Evolutionary conservation across 2,888 invertebrate species (phyloP).

Genomic region (Linnaemya vulpina): DNA sequence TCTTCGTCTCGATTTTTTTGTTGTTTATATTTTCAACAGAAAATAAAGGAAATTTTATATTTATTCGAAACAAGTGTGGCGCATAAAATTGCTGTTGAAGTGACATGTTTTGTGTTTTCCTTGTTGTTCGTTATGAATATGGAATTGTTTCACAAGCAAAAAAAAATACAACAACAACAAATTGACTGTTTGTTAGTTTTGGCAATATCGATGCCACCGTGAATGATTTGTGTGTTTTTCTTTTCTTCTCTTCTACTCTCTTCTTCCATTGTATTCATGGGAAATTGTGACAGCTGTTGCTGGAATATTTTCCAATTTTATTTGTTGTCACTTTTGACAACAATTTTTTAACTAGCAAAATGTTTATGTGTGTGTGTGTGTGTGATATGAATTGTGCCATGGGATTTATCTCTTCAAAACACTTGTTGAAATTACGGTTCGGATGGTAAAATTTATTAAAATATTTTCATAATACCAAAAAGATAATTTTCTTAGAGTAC

Average conservation of each 20-base stretch:
- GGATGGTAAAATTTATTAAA: background rate
- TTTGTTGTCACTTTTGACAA: constrained; percentile 66
- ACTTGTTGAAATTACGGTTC: constrained; percentile 31
- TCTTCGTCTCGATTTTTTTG: constrained; percentile 16
- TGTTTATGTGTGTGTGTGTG: constrained; percentile 2
- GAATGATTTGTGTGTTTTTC: constrained; percentile 76
- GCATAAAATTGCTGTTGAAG: constrained; percentile 67
- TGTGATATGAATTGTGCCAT: constrained; percentile 21
- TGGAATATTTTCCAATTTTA: constrained; percentile 76
- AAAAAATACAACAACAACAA: background rate
- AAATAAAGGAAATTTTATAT: constrained; percentile 46
- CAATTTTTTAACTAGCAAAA: constrained; percentile 38
- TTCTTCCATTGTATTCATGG: constrained; percentile 75
- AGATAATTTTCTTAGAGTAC: no score
- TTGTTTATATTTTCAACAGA: constrained; percentile 4
- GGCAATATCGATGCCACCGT: constrained; percentile 74
- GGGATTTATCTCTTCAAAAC: background rate
- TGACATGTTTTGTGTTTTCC: constrained; percentile 43
- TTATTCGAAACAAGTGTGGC: constrained; percentile 68
- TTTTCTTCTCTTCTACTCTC: constrained; percentile 9
- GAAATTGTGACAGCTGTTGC: constrained; percentile 80
- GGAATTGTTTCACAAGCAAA: constrained; percentile 34
- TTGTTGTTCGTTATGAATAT: constrained; percentile 54
- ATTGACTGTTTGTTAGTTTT: constrained; percentile 64
- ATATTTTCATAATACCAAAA: no score